Evolutionary conservation across 1,140 invertebrate species (phyloP).

Genomic region (Tribolium madens): DNA sequence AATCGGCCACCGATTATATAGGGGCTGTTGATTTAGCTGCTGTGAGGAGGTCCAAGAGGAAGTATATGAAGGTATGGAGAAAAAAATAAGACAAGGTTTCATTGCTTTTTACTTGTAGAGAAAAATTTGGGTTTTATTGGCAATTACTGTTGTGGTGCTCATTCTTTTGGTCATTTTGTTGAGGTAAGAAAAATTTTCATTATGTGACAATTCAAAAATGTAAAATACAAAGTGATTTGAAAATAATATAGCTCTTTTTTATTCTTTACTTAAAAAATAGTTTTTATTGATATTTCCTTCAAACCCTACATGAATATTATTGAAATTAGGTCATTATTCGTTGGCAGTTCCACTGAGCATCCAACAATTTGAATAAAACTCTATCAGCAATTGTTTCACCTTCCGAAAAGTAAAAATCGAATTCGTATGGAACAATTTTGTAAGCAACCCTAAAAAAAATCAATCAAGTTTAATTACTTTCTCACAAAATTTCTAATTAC

Average conservation of each 20-base stretch:
- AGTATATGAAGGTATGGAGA: constrained; percentile 53
- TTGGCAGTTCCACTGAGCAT: constrained; percentile 53
- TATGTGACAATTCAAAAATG: no score
- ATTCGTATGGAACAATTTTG: constrained; percentile 62
- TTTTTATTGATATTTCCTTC: no score
- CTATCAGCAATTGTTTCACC: constrained; percentile 63
- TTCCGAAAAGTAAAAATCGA: constrained; percentile 65
- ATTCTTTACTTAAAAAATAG: no score
- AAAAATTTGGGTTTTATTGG: neutral
- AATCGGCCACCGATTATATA: constrained; percentile 74
- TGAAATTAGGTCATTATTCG: constrained; percentile 57
- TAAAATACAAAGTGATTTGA: no score
- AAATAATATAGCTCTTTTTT: no score
- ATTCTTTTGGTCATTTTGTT: constrained; percentile 5
- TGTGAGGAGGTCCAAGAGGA: constrained; percentile 69
- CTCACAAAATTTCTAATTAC: constrained; percentile 39
- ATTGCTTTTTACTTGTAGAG: neutral
- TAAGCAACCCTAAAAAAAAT: constrained; percentile 64
- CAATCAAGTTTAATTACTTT: neutral
- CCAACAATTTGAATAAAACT: constrained; percentile 51
- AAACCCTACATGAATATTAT: neutral
- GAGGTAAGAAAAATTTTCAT: neutral
- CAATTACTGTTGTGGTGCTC: neutral
- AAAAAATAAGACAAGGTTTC: neutral
- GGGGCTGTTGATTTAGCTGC: constrained; percentile 77